Evolutionary conservation across 2,113 vertebrate genomes (phyloP), one percentile per base, ranked within the genome.

Genomic region (Heterotis niloticus): DNA sequence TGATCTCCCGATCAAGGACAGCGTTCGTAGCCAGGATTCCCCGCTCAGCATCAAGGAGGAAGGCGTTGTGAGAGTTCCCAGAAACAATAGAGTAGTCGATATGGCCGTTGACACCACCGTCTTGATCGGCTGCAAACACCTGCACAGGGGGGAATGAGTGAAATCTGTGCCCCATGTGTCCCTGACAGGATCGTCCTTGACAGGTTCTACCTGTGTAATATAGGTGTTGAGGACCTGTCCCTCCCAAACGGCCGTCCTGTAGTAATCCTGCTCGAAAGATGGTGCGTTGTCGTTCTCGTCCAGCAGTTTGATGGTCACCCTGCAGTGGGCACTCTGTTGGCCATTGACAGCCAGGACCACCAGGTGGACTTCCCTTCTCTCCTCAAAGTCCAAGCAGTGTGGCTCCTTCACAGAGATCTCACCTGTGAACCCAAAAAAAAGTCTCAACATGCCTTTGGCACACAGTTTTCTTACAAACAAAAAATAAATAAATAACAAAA

Each of bases 241-340:
- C 87, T 99, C 97, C 90, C 93, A 91, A 18, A 97, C 90, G 0
- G 92, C 92, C 1, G 90, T 91, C 81, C 85, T 91, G 85, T 96
- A 95, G 88, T 83, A 80, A 56, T 67, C 87, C 84, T 92, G 89
- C 75, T 93, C 88, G 88, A 99, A 98, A 81, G 78, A 69, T 0
- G 96, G 96, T 4, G 76, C 65, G 0, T 96, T 96, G 85, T 99
- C 96, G 68, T 98, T 98, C 76, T 89, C 16, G 77, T 99, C 97
- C 87, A 91, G 85, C 80, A 98, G 86, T 24, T 79, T 85, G 83
- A 97, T 68, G 1, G 83, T 86, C n/a, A 96, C 91, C 84, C 83
- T 89, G 87, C 94, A 93, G 75, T 95, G 88, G 0, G 88, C 90
- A 4, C 88, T 93, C 78, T 86, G 88, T 14, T 88, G 82, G 10